Base-by-base conservation (phyloP, 2,797 vertebrate species). In the Alectoris magna region DNA sequence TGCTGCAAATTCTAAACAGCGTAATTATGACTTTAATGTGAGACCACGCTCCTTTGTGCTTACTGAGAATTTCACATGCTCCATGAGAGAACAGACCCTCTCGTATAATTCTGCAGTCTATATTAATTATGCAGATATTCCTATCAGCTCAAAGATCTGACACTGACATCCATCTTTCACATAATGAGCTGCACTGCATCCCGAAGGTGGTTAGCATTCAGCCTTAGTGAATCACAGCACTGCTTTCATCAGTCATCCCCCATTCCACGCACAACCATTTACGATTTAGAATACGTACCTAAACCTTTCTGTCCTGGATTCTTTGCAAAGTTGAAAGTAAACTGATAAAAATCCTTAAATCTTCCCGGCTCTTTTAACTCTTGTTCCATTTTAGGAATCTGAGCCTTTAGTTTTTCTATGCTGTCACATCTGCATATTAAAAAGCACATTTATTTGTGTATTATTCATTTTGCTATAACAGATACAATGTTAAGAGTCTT, bases 321-420 rank as follows among this genome's bases (percentile, higher is more conserved):
- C 98, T 99, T 99, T 89, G 99, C 99, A 97, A 99, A 99, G 98
- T 99, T 99, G 99, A 99, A 99, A 95, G 99, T 99, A 98, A 99
- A 99, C 98, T 99, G 99, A 98, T 99, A 99, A 98, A 99, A 99
- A 97, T 99, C 99, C 97, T 99, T 99, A 98, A 99, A 99, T 98
- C 98, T 98, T 96, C 98, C 98, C 63, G 98, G 98, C 92, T 99
- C 99, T 98, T 99, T 99, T 98, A 99, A 98, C 97, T 99, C 99
- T 98, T 99, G 99, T 93, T 99, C 99, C 99, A 99, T 99, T 98
- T 99, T 99, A 96, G 99, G 99, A 97, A 99, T 98, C 96, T 99
- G 99, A 93, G 99, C 98, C 98, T 99, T 99, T 97, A 99, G 98
- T 96, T 99, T 99, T 95, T 99, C 99, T 98, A 99, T 98, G 98